Evolutionary conservation across 2,797 vertebrate species (phyloP).

Genomic region (Scomberomorus guttatus): DNA sequence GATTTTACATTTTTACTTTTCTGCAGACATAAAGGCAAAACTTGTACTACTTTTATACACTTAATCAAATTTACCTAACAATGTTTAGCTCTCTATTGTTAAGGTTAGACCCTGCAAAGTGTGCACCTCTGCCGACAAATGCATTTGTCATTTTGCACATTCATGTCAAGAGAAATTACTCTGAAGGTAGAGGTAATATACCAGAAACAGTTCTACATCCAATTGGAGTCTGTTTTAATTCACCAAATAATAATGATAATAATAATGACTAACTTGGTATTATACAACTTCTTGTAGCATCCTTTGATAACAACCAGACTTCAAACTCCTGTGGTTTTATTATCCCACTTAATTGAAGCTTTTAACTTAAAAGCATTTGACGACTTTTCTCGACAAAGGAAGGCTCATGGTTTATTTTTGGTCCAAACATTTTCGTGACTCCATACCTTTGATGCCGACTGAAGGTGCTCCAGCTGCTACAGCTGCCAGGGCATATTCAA

Average conservation of each 20-base stretch:
- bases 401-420: rapidly evolving
- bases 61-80: not conserved
- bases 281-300: not conserved
- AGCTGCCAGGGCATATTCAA: constrained; percentile 98
- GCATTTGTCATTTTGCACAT: not conserved
- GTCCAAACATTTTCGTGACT: not conserved
- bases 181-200: not conserved
- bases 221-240: not conserved
- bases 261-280: no score
- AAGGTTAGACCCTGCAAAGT: no score
- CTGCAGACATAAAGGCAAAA: no score
- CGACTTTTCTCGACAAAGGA: not conserved
- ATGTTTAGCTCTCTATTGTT: no score
- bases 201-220: not conserved
- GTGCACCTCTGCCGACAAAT: not conserved
- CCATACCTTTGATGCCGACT: constrained; percentile 92
- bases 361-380: not conserved
- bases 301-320: not conserved
- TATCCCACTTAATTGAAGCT: not conserved
- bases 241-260: no score
- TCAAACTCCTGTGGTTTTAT: not conserved
- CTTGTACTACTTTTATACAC: no score
- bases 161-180: not conserved
- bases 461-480: constrained; percentile 98
- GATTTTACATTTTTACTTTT: no score